Base-by-base conservation (phyloP, 2,888 invertebrate genomes). In the Drosophila algonquin region DNA sequence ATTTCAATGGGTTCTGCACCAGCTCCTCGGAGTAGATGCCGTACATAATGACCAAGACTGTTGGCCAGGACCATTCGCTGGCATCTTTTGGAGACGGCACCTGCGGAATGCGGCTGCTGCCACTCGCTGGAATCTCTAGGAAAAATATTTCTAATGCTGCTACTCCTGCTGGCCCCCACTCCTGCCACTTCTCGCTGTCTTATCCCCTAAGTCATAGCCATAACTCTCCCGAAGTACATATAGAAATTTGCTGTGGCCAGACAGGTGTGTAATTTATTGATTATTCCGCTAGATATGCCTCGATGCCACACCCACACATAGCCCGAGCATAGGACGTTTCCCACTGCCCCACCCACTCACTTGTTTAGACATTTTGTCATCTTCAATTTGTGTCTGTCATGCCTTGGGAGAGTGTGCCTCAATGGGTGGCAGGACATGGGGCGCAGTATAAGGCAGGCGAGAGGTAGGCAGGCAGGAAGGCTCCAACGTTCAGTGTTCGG, bases 201-300 rank as follows among this genome's bases (percentile, higher is more conserved):
- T 73, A 45, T 57, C 75, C 65, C 60, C 73, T 45, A 45, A 73
- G 77, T 62, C 60, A 57, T 62, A 68, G 62, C 87, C 75, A 88
- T 83, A 80, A 86, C 81, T 82, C 63, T 61, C 67, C 63, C 18
- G 53, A 61, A 48, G 53, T 47, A 50, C 55, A 63, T 45, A 58
- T 76, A 76, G 58, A 76, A 76, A 81, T 83, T 87, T 81, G 65
- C 81, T 85, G 85, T 81, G 89, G 77, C 80, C 91, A 90, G 90
- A 90, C 89, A 91, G 91, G 91, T 90, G 90, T 91, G 89, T 90
- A 91, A 90, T 90, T 90, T 90, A 91, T 91, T 90, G 90, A 90
- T 90, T 90, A 91, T 90, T 90, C 80, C 78, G 73, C 81, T 87
- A 85, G 88, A 84, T 84, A 80, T 77, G 71, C 74, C 74, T 75